Evolutionary conservation across 2,113 vertebrate species (phyloP).

Genomic region (Oreochromis niloticus): DNA sequence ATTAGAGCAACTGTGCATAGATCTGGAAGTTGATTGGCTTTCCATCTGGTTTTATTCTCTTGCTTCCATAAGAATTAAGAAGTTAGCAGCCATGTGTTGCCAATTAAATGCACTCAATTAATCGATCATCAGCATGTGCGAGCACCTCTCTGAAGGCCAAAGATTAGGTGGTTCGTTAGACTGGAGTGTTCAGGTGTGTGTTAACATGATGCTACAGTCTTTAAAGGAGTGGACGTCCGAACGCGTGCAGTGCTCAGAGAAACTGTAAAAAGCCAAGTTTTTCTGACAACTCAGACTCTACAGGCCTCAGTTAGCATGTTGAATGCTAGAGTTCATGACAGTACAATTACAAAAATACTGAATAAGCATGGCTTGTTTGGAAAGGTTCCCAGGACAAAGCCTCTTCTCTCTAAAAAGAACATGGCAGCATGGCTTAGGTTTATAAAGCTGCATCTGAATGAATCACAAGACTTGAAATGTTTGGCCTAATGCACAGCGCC

Average conservation of each 20-base stretch:
- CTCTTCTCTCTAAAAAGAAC: background rate
- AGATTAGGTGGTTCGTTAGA: background rate
- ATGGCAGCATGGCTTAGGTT: background rate
- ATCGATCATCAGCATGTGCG: background rate
- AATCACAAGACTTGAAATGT: background rate
- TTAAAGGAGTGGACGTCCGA: background rate
- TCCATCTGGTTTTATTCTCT: background rate
- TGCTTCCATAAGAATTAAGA: background rate
- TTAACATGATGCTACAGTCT: background rate
- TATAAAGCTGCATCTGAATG: background rate
- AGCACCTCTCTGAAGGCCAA: background rate
- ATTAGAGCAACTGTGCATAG: background rate
- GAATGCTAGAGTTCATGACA: background rate
- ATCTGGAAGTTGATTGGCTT: background rate
- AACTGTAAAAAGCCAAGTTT: too few species aligned
- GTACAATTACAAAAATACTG: background rate
- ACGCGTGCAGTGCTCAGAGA: background rate
- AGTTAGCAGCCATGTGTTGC: background rate
- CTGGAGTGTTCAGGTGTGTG: background rate
- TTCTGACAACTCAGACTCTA: background rate
- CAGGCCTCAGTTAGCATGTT: background rate
- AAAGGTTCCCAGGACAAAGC: background rate
- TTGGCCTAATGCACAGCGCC: background rate
- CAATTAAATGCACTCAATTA: background rate
- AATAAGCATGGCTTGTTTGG: background rate